Conservation (phyloP, 1,140 invertebrate species). For the Tribolium castaneum region DNA sequence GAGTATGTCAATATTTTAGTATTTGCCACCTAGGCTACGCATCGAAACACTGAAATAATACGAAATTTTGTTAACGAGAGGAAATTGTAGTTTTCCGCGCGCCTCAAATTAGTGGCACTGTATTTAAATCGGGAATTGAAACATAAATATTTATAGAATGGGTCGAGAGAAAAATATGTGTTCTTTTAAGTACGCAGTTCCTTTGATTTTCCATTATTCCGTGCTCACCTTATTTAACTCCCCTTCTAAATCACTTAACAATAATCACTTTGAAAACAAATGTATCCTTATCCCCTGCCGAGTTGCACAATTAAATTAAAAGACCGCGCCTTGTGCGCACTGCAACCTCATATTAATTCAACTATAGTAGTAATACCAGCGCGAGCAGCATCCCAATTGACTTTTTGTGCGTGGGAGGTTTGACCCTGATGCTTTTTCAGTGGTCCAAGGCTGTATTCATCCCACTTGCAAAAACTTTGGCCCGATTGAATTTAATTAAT, state of each 20-base stretch:
- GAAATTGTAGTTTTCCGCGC: background rate
- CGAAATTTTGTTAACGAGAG: background rate
- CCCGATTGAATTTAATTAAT: slow-evolving; percentile 24
- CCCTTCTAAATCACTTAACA: background rate
- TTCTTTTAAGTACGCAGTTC: background rate
- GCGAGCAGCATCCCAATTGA: slow-evolving; percentile 15
- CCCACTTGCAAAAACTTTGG: background rate
- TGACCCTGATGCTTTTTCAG: slow-evolving; percentile 13
- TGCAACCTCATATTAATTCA: slow-evolving; percentile 32
- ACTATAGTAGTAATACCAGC: slow-evolving; percentile 21
- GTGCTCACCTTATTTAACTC: background rate
- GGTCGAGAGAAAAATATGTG: no score
- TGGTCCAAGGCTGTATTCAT: background rate
- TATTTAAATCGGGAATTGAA: background rate
- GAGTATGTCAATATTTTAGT: background rate
- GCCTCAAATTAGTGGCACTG: background rate
- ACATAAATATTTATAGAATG: no score
- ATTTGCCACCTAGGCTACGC: background rate
- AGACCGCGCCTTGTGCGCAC: background rate
- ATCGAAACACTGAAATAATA: background rate
- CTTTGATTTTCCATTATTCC: background rate
- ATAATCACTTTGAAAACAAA: slow-evolving; percentile 23
- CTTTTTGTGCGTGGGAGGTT: slow-evolving; percentile 7
- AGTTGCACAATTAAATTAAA: slow-evolving; percentile 13
- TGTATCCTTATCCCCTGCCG: slow-evolving; percentile 14